Percentiles rank a stretch among this genome's conserved stretches.
phyloP scores from a whole-genome alignment of 2,113 vertebrate species.

The Addax nasomaculatus region DNA sequence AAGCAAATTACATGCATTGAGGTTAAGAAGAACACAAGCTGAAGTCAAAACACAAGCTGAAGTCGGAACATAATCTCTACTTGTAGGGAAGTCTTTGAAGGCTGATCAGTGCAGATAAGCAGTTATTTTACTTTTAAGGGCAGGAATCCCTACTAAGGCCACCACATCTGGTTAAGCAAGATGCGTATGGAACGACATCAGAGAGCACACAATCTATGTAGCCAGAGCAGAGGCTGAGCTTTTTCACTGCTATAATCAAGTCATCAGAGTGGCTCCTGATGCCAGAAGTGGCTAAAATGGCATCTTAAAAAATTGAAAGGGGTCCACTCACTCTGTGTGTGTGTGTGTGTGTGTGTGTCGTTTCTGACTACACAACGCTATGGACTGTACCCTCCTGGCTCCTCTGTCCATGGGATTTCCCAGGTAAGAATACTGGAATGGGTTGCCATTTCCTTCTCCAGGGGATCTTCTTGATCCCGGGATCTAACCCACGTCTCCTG shows the following conservation, averaged over 20 bases:
- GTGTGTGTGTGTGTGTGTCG: not conserved
- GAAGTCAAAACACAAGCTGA: not conserved
- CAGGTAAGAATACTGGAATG: not conserved
- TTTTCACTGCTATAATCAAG: not conserved
- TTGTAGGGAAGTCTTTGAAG: not conserved
- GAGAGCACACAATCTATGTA: rapidly evolving
- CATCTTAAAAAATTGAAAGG: not conserved
- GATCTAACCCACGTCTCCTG: not conserved
- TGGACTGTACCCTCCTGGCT: not conserved
- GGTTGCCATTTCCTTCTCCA: not conserved
- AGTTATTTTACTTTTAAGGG: not conserved
- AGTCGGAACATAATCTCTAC: not conserved
- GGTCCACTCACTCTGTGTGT: not conserved
- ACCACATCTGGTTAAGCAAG: rapidly evolving
- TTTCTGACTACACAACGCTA: not conserved
- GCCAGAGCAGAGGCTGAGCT: not conserved
- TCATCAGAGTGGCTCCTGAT: not conserved
- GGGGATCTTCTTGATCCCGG: not conserved
- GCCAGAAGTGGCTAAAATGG: not conserved
- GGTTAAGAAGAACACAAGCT: not conserved
- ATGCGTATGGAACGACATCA: not conserved
- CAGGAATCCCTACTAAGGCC: not conserved
- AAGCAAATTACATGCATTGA: not conserved
- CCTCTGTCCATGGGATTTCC: not conserved
- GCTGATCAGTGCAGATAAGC: not conserved